Evolutionary conservation across 2,888 invertebrate species (phyloP), one percentile per base, ranked within the genome.

Genomic region (Azorinus chamasolen): DNA sequence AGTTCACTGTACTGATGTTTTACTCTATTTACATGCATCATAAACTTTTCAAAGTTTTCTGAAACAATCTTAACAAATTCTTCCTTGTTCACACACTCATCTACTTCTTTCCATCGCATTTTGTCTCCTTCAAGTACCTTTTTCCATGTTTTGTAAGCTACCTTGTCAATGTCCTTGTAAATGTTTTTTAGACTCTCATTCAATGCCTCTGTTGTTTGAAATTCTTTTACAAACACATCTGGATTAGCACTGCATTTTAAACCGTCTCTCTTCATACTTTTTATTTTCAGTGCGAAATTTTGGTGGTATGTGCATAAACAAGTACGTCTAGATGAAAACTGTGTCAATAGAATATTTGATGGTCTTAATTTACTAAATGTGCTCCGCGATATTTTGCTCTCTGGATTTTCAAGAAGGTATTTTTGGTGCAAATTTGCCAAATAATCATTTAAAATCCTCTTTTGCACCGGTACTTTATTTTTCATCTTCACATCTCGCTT

Each of bases 1-100:
- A 72, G 32, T 51, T 72, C 69, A 20, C 20, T 24, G 27, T 78
- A 78, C 53, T 72, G 66, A 20, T 16, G 54, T 24, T 68, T 46
- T 10, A 77, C 68, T n/a, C 77, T 63, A 2, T 27, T 8, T n/a
- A 70, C 65, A 27, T 65, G 75, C 0, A 24, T 4, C 25, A 46
- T 46, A 32, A 77, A 77, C 2, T 39, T 50, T 45, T 2, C 18
- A 8, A 55, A 0, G 46, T 68, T 63, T 20, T 37, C 58, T 22
- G 53, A 14, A 14, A 74, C 61, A 14, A n/a, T 27, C 12, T 61
- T 46, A 10, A 55, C 50, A 24, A 68, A 74, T 1, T 59, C 25
- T 14, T 10, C 25, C 24, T 43, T 64, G 41, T 43, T 10, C 1
- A 51, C 18, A 12, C 22, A 12, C 25, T 22, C 16, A 48, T 68